Base-by-base conservation (phyloP, 2,113 vertebrate genomes). In the Cheilinus undulatus region DNA sequence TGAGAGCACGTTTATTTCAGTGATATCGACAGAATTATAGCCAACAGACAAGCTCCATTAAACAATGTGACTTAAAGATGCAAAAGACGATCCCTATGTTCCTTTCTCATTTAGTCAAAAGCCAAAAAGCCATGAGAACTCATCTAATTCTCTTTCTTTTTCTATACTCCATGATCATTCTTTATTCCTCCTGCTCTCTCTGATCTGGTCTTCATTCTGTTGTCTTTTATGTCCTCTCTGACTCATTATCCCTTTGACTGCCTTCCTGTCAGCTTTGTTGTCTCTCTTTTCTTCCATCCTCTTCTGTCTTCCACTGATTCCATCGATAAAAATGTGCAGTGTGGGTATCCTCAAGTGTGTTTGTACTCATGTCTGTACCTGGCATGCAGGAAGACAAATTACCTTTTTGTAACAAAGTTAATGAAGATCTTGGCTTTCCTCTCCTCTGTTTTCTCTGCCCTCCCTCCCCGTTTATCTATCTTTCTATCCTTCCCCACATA, bases 371-470 rank as follows among this genome's bases (percentile, higher is more conserved):
- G 74, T 69, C 63, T 58, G 69, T 34, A 10, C 32, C 2, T 11
- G 32, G 11, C 3, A 34, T 22, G 62, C 23, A 36, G 45, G 62
- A 82, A 87, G 66, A 88, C 78, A 87, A 83, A 88, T 89, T 30
- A 75, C 63, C 42, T 77, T 84, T 83, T 82, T 70, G 63, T 84
- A 66, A 80, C 76, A 80, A 74, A 78, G 78, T 81, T 90, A 87
- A 88, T 87, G 84, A 87, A 85, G 82, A 86, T 79, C 76, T 87
- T 86, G 57, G 58, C 71, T 77, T 86, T 84, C 60, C 43, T 65
- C 46, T 64, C 57, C 42, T 74, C 62, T 60, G 46, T 82, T 78
- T 75, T 73, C 64, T 80, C 67, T 69, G 10, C 62, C 64, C 54
- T 67, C 53, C 52, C 22, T 65, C 28, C 70, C 45, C 3, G 3